Evolutionary conservation across 1,140 invertebrate species (phyloP).

Genomic region (Philotrypesis tridentata): DNA sequence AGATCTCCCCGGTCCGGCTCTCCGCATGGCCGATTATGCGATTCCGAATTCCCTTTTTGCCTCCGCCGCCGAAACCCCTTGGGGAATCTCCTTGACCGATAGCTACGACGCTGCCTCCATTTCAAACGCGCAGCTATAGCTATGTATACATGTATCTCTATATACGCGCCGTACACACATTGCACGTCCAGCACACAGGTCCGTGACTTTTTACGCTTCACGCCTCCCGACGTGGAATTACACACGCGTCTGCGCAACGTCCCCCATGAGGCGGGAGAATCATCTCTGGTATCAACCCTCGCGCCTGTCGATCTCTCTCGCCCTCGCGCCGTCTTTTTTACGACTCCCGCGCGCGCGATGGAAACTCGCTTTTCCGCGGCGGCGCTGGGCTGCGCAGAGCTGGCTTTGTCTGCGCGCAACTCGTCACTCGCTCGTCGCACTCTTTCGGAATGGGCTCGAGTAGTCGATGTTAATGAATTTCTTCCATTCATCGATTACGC

Average conservation of each 20-base stretch:
- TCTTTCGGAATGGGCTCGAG: background rate
- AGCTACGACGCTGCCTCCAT: background rate
- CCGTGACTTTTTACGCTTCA: conserved; percentile 18
- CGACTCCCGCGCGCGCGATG: background rate
- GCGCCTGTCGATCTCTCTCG: background rate
- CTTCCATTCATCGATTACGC: background rate
- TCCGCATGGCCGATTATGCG: conserved; percentile 14
- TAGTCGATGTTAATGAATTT: background rate
- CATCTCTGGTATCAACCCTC: background rate
- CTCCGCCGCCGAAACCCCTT: background rate
- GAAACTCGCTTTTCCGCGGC: background rate
- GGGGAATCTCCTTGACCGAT: conserved; percentile 31
- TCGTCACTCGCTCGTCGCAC: background rate
- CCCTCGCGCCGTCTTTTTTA: background rate
- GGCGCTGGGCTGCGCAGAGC: background rate
- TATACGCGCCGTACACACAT: too few relatives aligned
- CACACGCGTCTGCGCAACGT: background rate
- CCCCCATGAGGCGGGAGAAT: background rate
- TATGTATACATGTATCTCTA: too few relatives aligned
- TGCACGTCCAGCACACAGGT: background rate
- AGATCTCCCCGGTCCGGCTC: background rate
- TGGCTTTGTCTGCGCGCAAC: too few relatives aligned
- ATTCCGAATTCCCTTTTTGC: conserved; percentile 31
- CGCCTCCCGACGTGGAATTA: background rate
- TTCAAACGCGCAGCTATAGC: background rate